Evolutionary conservation across 2,888 invertebrate genomes (phyloP).

Genomic region (Hirtodrosophila cameraria): DNA sequence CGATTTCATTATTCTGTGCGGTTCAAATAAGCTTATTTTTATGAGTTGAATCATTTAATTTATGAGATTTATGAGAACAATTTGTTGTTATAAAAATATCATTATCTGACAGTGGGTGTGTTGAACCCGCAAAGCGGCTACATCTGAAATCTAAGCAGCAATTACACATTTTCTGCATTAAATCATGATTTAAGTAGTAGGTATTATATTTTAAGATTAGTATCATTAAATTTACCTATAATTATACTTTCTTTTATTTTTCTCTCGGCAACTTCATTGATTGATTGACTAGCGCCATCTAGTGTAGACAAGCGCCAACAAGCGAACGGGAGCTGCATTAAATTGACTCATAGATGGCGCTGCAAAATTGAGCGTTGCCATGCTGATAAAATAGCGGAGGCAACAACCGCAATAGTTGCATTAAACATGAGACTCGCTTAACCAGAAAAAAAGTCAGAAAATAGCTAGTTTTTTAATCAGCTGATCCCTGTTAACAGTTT

Average conservation of each 20-base stretch:
- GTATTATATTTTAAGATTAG: neutral
- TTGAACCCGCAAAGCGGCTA: no score
- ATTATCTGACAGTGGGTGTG: no score
- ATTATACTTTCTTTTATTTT: no score
- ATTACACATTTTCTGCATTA: no score
- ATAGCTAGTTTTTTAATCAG: no score
- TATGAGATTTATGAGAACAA: neutral
- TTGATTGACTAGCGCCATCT: slow-evolving; percentile 28
- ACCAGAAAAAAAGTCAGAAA: no score
- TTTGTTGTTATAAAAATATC: neutral
- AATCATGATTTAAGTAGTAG: no score
- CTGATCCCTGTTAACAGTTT: no score
- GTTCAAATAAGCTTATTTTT: slow-evolving; percentile 6
- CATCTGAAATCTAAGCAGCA: no score
- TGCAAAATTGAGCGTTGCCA: slow-evolving; percentile 11
- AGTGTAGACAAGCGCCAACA: neutral
- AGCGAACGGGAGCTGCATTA: accelerated
- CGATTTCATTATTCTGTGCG: neutral
- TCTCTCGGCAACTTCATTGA: no score
- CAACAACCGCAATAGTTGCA: slow-evolving; percentile 22
- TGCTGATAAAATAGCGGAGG: neutral
- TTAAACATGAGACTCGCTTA: no score
- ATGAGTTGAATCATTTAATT: neutral
- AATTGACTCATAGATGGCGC: slow-evolving; percentile 4
- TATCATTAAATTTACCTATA: no score